Percentiles rank a stretch among this genome's conserved stretches.
phyloP scores from a whole-genome alignment of 2,113 vertebrate species.

The Pithys albifrons region DNA sequence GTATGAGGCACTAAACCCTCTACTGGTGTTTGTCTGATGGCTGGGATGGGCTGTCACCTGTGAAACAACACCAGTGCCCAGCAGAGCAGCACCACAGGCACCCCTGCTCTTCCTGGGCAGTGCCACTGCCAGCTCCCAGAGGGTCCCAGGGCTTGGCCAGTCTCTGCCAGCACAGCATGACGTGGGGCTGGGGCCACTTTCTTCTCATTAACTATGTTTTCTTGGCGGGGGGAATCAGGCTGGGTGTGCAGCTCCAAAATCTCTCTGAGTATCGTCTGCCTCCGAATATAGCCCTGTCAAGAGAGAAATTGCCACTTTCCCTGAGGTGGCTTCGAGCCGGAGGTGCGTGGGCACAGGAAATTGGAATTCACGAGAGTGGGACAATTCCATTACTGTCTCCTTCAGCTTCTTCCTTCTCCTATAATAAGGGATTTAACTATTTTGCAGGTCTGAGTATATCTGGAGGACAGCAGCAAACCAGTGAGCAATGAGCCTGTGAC shows the following conservation, averaged over 20 bases:
- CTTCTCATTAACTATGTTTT: neutral
- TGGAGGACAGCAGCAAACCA: neutral
- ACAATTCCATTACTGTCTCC: slow-evolving; percentile 55
- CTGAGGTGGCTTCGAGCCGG: neutral
- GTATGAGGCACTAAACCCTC: too few relatives aligned
- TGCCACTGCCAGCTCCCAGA: neutral
- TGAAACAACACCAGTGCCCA: neutral
- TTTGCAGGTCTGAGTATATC: slow-evolving; percentile 13
- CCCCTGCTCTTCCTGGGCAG: neutral
- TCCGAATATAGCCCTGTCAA: slow-evolving; percentile 26
- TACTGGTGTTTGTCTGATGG: neutral
- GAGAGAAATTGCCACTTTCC: slow-evolving; percentile 63
- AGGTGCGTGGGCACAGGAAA: slow-evolving; percentile 10
- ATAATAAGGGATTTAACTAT: slow-evolving; percentile 45
- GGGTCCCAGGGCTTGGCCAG: rapidly evolving
- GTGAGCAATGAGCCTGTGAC: slow-evolving; percentile 4
- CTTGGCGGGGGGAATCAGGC: neutral
- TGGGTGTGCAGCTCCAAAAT: neutral
- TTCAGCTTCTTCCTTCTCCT: slow-evolving; percentile 33
- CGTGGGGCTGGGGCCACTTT: neutral
- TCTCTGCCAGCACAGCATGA: neutral
- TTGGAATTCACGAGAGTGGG: slow-evolving; percentile 58
- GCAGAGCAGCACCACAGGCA: neutral
- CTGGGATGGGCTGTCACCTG: neutral
- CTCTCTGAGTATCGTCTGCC: neutral